phyloP scores from a whole-genome alignment of 2,888 invertebrate genomes.

The Seladonia tumulorum region DNA sequence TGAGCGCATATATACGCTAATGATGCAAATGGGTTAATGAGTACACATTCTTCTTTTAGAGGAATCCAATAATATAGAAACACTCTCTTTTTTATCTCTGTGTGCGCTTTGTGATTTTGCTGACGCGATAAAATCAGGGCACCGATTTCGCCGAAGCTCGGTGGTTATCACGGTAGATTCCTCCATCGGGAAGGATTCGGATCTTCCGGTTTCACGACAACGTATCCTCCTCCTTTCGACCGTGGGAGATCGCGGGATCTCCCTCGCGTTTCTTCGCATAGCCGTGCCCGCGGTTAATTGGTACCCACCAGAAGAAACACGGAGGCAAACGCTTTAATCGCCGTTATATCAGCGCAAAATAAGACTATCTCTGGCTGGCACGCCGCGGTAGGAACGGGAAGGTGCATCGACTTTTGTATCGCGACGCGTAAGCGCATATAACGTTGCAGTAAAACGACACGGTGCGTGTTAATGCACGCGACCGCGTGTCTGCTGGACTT shows the following conservation, averaged over 20 bases:
- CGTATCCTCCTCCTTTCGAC: slow-evolving; percentile 10
- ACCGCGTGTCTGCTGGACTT: slow-evolving; percentile 45
- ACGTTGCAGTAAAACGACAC: slow-evolving; percentile 63
- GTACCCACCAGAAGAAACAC: slow-evolving; percentile 59
- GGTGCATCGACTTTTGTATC: slow-evolving; percentile 62
- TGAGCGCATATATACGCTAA: too few relatives aligned
- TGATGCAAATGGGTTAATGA: too few relatives aligned
- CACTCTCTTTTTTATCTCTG: background rate
- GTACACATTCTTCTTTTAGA: too few relatives aligned
- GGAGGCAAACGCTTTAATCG: slow-evolving; percentile 64
- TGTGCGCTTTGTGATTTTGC: background rate
- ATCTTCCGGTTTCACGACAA: slow-evolving; percentile 29
- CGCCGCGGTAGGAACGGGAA: slow-evolving; percentile 33
- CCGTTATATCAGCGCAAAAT: slow-evolving; percentile 69
- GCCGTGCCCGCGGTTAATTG: slow-evolving; percentile 64
- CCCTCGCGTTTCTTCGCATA: slow-evolving; percentile 54
- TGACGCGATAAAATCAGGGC: background rate
- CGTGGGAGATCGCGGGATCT: slow-evolving; percentile 56
- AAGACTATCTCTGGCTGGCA: slow-evolving; percentile 42
- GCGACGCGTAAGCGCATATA: slow-evolving; percentile 52
- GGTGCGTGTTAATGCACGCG: slow-evolving; percentile 51
- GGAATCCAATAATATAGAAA: too few relatives aligned
- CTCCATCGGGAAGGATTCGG: background rate
- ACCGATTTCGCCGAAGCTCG: background rate
- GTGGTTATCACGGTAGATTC: background rate